These are phyloP conservation scores for Euspilapteryx auroguttella DNA, from an alignment of 2,888 invertebrate species.

Conservation along the genomic window DNA sequence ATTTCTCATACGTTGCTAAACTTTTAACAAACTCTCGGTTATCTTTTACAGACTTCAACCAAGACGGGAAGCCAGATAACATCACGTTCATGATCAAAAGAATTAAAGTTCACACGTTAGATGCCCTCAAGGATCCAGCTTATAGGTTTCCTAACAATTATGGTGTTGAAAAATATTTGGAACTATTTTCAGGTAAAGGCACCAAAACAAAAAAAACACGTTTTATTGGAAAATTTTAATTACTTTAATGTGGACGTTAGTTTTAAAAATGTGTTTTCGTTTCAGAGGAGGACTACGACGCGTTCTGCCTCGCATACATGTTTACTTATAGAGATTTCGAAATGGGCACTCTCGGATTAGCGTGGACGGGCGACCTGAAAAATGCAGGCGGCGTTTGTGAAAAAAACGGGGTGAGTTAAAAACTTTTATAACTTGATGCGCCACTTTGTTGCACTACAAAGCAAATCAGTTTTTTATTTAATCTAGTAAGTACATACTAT, in stretches of 20 bases:
- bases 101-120: conserved; percentile 89
- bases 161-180: conserved; percentile 97
- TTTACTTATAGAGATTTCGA: conserved; percentile 97
- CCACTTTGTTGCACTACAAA: not conserved
- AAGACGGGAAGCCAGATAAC: conserved; percentile 88
- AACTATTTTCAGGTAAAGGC: conserved; percentile 85
- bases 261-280: conserved; percentile 17
- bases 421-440: not conserved
- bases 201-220: too few species aligned
- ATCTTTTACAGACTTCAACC: conserved; percentile 81
- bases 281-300: conserved; percentile 96
- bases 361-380: conserved; percentile 96
- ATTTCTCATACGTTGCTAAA: too few species aligned
- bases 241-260: too few species aligned
- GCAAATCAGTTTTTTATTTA: too few species aligned
- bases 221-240: too few species aligned
- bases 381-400: conserved; percentile 99
- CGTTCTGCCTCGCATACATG: conserved; percentile 98
- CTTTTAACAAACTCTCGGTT: conserved; percentile 10
- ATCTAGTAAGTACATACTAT: too few species aligned
- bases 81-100: conserved; percentile 96
- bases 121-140: conserved; percentile 80
- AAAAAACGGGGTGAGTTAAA: conserved; percentile 83
- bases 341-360: conserved; percentile 94
- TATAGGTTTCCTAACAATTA: conserved; percentile 94